Evolutionary conservation across 2,113 vertebrate genomes (phyloP), one percentile per base, ranked within the genome.

Genomic region (Melanostigma gelatinosum): DNA sequence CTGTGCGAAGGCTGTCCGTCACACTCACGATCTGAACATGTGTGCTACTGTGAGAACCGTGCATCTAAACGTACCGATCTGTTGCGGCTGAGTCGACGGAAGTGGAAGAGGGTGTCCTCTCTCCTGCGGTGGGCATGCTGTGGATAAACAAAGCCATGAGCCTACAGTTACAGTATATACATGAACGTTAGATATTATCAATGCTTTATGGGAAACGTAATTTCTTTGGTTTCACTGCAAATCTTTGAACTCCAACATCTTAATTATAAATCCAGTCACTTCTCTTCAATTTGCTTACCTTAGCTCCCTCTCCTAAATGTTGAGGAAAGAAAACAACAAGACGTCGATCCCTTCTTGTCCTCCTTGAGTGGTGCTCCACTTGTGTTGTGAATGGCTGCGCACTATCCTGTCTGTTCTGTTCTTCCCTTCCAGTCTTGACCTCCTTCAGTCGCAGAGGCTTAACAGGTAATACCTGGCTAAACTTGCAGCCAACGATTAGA

Each of bases 71-170:
- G 7, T 82, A 94, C 93, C 87, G 36, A 0, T 89, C 88, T 69
- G 64, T 4, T 62, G 83, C 40, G 0, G 42, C 44, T 18, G 93
- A 93, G 4, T 86, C 71, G 0, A 36, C 57, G 18, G 92, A 93
- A 0, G 82, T 74, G 2, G 87, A 84, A 0, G 93, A 92, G 0
- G 83, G 3, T 0, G 80, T 83, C 66, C 88, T 73, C 20, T 86
- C 89, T 76, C 29, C 65, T 73, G 77, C 67, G 36, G 75, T 88
- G 44, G 91, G 84, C 93, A 94, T 94, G 52, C 90, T 93, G 76
- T 48, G 6, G 13, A 32, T 34, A 36, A 71, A 77, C 1, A 69
- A 7, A 62, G 34, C 6, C 5, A 40, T 8, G 1, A 29, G 13
- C 15, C 3, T 32, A 32, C 24, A 58, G 24, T 52, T 58, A 58